phyloP scores from a whole-genome alignment of 1,140 invertebrate genomes.

The Atta cephalotes region DNA sequence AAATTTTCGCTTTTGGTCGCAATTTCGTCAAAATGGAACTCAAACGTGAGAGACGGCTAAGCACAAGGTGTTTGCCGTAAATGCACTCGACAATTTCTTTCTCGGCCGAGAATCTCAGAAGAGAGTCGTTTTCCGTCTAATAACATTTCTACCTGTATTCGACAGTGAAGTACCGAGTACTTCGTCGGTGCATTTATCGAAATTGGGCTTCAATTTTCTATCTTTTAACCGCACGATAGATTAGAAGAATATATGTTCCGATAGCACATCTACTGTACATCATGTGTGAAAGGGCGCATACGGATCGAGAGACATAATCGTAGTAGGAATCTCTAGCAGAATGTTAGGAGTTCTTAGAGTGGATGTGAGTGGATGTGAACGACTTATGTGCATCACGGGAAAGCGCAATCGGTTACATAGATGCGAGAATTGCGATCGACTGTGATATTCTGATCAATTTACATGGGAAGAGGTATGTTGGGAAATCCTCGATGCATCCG shows the following conservation, averaged over 20 bases:
- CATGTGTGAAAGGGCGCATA: constrained; percentile 25
- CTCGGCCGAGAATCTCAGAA: background rate
- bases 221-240: background rate
- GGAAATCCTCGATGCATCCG: constrained; percentile 31
- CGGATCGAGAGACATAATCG: background rate
- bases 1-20: background rate
- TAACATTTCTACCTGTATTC: constrained; percentile 39
- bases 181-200: constrained; percentile 13
- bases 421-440: constrained; percentile 15
- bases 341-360: constrained; percentile 57
- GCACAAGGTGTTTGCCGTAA: constrained; percentile 35
- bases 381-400: constrained; percentile 48
- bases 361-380: constrained; percentile 4
- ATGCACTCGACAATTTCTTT: constrained; percentile 41
- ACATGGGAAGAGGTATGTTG: constrained; percentile 18
- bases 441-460: constrained; percentile 26
- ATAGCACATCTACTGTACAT: background rate
- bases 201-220: constrained; percentile 43
- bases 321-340: constrained; percentile 53
- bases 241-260: background rate
- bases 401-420: constrained; percentile 39
- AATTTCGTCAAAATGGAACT: constrained; percentile 6
- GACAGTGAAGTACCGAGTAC: constrained; percentile 21
- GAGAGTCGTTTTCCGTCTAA: constrained; percentile 36
- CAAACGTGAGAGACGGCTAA: background rate